Percentiles rank a stretch among this genome's conserved stretches.
phyloP scores from a whole-genome alignment of 2,888 invertebrate species.

The Hofmannophila pseudospretella region DNA sequence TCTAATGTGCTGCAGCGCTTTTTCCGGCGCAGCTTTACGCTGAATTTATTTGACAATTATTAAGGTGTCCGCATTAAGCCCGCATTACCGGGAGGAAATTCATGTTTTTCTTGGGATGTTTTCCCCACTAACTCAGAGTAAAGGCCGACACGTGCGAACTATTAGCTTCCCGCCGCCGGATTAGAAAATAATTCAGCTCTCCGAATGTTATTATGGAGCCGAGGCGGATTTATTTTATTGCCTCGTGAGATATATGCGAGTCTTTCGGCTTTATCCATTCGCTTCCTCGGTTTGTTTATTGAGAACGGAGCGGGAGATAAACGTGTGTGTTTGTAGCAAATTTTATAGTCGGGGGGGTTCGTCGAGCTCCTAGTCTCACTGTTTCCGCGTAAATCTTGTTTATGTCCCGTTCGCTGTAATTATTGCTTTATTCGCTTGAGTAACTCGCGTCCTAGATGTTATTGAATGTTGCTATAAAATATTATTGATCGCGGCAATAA shows the following conservation, averaged over 20 bases:
- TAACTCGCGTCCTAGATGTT: constrained; percentile 58
- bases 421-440: constrained; percentile 70
- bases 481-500: constrained; percentile 70
- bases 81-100: constrained; percentile 65
- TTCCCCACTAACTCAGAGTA: constrained; percentile 63
- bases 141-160: constrained; percentile 73
- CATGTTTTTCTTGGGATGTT: constrained; percentile 75
- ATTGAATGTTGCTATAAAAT: constrained; percentile 72
- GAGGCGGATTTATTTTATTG: constrained; percentile 74
- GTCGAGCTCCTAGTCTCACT: constrained; percentile 27
- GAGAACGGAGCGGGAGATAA: constrained; percentile 44
- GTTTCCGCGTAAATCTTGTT: constrained; percentile 67
- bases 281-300: constrained; percentile 65
- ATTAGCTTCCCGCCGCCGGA: constrained; percentile 71
- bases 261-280: constrained; percentile 65
- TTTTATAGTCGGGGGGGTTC: constrained; percentile 55
- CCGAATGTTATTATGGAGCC: constrained; percentile 73
- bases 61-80: constrained; percentile 74
- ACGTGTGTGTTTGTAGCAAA: constrained; percentile 55
- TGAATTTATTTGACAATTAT: constrained; percentile 76
- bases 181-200: constrained; percentile 76
- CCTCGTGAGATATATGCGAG: constrained; percentile 61
- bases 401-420: constrained; percentile 59
- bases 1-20: constrained; percentile 47
- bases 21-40: constrained; percentile 51